These are phyloP conservation scores for Agonum fuliginosum DNA, from an alignment of 2,888 invertebrate genomes.

Conservation along the genomic window DNA sequence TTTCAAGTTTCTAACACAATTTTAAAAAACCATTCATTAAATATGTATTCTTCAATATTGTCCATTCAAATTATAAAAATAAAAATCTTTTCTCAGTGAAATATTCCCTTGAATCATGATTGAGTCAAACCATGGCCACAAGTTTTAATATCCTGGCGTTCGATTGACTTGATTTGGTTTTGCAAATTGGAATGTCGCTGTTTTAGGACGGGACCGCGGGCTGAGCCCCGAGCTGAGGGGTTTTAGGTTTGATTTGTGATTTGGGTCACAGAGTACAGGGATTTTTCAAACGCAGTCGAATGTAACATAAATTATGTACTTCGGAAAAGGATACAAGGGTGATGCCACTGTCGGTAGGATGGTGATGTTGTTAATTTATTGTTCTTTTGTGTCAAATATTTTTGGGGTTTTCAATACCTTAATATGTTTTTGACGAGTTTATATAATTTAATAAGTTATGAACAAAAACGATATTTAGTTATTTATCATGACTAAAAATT, in stretches of 20 bases:
- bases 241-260: slow-evolving; percentile 4
- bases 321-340: slow-evolving; percentile 24
- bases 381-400: slow-evolving; percentile 19
- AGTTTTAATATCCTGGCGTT: slow-evolving; percentile 14
- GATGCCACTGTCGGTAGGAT: background rate
- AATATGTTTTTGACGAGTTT: too few species aligned
- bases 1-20: too few species aligned
- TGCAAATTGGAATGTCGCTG: slow-evolving; percentile 27
- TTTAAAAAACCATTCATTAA: too few species aligned
- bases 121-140: too few species aligned
- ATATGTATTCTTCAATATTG: too few species aligned
- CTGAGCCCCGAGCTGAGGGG: background rate
- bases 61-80: too few species aligned
- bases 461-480: too few species aligned
- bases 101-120: too few species aligned
- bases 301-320: slow-evolving; percentile 32
- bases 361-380: slow-evolving; percentile 22
- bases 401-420: too few species aligned
- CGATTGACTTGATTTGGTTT: slow-evolving; percentile 16
- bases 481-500: too few species aligned
- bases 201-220: background rate
- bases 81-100: too few species aligned
- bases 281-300: slow-evolving; percentile 9
- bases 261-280: slow-evolving; percentile 12
- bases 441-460: too few species aligned